Conservation (phyloP, 2,113 vertebrate species). For the Meriones unguiculatus region DNA sequence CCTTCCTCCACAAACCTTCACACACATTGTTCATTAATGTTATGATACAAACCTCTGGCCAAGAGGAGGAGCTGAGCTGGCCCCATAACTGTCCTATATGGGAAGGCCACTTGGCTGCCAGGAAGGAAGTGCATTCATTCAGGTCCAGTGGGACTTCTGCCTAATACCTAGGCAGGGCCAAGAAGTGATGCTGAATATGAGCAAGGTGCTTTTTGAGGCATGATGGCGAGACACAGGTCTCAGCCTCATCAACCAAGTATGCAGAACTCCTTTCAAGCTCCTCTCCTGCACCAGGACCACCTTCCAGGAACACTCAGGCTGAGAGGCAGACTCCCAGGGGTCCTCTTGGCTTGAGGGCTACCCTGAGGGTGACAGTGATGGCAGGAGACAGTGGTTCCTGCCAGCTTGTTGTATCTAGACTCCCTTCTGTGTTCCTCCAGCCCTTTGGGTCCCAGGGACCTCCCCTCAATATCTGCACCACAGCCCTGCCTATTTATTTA, state of each 20-base stretch:
- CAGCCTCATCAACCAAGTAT: not conserved
- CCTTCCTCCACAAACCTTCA: not conserved
- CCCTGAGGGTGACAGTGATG: not conserved
- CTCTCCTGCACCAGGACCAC: not conserved
- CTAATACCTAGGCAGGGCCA: not conserved
- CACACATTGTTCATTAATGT: not conserved
- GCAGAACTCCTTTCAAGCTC: not conserved
- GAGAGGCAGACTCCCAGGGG: constrained; percentile 1
- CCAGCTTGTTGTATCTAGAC: not conserved
- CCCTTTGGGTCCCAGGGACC: not conserved
- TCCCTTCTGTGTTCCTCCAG: not conserved
- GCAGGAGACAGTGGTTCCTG: not conserved
- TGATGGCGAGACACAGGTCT: not conserved
- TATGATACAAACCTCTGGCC: not conserved
- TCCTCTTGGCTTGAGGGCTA: not conserved
- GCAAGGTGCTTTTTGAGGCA: not conserved
- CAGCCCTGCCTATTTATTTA: constrained; percentile 88
- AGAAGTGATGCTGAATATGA: not conserved
- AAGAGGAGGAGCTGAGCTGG: not conserved
- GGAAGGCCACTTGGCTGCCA: not conserved
- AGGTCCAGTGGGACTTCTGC: not conserved
- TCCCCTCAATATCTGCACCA: constrained; percentile 40
- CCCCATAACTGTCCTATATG: not conserved
- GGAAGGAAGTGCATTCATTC: not conserved
- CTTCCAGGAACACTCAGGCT: not conserved